Conservation (phyloP, 2,797 vertebrate species). For the Nothura maculosa region DNA sequence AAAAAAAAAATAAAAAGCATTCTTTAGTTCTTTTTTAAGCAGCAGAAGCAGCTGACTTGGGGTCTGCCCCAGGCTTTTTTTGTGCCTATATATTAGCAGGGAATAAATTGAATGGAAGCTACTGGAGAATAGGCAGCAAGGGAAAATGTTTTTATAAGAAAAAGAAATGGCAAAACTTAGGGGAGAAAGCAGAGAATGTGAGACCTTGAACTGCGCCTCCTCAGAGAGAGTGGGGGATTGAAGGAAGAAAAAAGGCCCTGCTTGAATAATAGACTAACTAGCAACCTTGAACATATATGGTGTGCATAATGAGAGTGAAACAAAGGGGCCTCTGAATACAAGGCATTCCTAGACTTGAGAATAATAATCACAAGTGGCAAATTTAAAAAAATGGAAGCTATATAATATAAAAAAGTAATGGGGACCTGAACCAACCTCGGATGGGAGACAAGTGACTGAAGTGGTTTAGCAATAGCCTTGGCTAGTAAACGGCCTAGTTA, state of each 20-base stretch:
- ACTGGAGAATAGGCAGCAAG: slow-evolving; percentile 64
- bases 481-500: not conserved
- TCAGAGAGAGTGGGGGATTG: slow-evolving; percentile 49
- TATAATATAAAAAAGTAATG: slow-evolving; percentile 65
- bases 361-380: slow-evolving; percentile 81
- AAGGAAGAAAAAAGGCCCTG: slow-evolving; percentile 71
- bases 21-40: slow-evolving; percentile 66
- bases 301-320: slow-evolving; percentile 80
- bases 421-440: slow-evolving; percentile 51
- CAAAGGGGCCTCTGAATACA: slow-evolving; percentile 73
- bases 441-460: slow-evolving; percentile 52
- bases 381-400: slow-evolving; percentile 69
- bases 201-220: slow-evolving; percentile 83
- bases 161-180: slow-evolving; percentile 82
- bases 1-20: slow-evolving; percentile 57
- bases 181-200: slow-evolving; percentile 67
- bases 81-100: slow-evolving; percentile 52
- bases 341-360: slow-evolving; percentile 77
- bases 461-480: slow-evolving; percentile 53
- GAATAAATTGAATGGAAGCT: slow-evolving; percentile 64
- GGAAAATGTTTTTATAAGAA: slow-evolving; percentile 78
- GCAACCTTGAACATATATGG: slow-evolving; percentile 82
- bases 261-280: slow-evolving; percentile 81
- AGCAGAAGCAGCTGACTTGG: slow-evolving; percentile 36
- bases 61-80: slow-evolving; percentile 56